phyloP scores from a whole-genome alignment of 2,888 invertebrate species.

The Diadegma fenestrale region DNA sequence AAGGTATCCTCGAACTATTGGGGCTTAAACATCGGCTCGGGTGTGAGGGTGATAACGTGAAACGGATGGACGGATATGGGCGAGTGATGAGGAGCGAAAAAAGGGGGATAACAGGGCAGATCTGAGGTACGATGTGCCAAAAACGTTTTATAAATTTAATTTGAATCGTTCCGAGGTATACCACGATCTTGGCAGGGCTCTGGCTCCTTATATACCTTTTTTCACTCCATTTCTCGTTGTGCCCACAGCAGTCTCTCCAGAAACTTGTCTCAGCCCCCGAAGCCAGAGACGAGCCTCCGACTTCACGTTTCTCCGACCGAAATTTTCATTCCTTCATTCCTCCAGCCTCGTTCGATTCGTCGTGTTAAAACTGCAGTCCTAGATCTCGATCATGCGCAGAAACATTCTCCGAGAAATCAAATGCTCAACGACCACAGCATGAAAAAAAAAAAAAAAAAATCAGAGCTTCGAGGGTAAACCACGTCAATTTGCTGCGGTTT shows the following conservation, averaged over 20 bases:
- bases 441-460: neutral
- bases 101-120: slow-evolving; percentile 33
- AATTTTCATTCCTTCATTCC: slow-evolving; percentile 30
- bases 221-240: slow-evolving; percentile 23
- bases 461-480: neutral
- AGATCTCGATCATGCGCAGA: slow-evolving; percentile 56
- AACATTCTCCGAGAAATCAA: slow-evolving; percentile 20
- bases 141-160: slow-evolving; percentile 75
- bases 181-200: slow-evolving; percentile 71
- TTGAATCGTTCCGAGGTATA: slow-evolving; percentile 67
- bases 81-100: slow-evolving; percentile 24
- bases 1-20: slow-evolving; percentile 36
- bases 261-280: neutral
- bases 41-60: slow-evolving; percentile 53
- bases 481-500: neutral
- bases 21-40: neutral
- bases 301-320: slow-evolving; percentile 19
- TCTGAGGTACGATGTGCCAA: slow-evolving; percentile 67
- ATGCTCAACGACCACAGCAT: slow-evolving; percentile 31
- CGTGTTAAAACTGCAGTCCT: slow-evolving; percentile 54
- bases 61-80: slow-evolving; percentile 57
- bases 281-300: slow-evolving; percentile 10
- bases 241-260: neutral
- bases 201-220: slow-evolving; percentile 30
- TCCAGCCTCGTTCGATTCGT: slow-evolving; percentile 45